Base-by-base conservation (phyloP, 2,113 vertebrate species). In the Myiozetetes cayanensis region DNA sequence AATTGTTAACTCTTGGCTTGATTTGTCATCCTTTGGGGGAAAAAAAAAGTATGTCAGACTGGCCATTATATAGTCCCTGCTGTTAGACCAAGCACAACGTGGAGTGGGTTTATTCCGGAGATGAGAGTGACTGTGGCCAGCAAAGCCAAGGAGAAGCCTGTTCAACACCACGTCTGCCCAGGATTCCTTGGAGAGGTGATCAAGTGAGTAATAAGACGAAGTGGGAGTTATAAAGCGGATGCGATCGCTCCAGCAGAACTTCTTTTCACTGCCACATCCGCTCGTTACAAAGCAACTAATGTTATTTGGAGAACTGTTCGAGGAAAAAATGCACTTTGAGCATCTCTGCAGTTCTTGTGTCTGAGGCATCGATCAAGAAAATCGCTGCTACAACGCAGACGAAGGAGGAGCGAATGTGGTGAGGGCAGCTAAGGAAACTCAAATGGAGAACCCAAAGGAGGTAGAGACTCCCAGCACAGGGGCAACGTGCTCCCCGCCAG, bases 381-480 rank as follows among this genome's bases (percentile, higher is more conserved):
- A 84, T 49, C 2, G 3, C n/a, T 85, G 89, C 27, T 62, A 61
- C 10, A 55, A 50, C 71, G 3, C 50, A 46, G 93, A 59, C 50
- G 4, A 87, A 85, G 86, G 89, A 93, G 58, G 39, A 67, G 56
- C 35, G 1, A 95, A 78, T 53, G 98, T 98, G 97, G 98, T 97
- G 11, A 96, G 87, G 59, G 85, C 67, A 41, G 83, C 94, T 61
- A 97, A 96, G 77, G 97, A 98, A 92, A 98, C 98, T 81, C 97
- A 98, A 37, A 91, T 96, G 80, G 98, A 98, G 86, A 97, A 44
- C 70, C 93, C 90, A 25, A 87, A 93, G 47, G 97, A 90, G 37
- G 62, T 17, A 55, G 94, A 96, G 87, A 37, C 65, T 82, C 82
- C 61, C 12, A 89, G 83, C 46, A n/a, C 79, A 14, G 87, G 52